Conservation (phyloP, 2,888 invertebrate genomes). For the Dasysyrphus albostriatus region DNA sequence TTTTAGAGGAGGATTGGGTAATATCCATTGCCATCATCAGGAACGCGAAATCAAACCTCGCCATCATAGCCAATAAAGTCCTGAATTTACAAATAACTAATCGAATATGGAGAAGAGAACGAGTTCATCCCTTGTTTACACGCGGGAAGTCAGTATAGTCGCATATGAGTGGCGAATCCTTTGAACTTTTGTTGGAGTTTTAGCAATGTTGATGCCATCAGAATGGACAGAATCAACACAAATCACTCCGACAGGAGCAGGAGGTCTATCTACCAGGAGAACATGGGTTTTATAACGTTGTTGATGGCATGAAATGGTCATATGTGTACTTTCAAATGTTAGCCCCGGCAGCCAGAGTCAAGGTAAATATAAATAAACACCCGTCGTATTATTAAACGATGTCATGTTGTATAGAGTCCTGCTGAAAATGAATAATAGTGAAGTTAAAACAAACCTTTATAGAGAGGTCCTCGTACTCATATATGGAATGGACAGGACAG, state of each 20-base stretch:
- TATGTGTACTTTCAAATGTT: constrained; percentile 52
- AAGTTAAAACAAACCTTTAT: background rate
- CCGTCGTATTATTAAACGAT: constrained; percentile 73
- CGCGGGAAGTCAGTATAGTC: background rate
- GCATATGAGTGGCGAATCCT: constrained; percentile 50
- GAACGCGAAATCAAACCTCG: constrained; percentile 26
- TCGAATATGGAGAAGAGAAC: constrained; percentile 45
- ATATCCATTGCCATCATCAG: constrained; percentile 27
- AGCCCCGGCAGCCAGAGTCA: constrained; percentile 14
- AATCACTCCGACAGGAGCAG: constrained; percentile 48
- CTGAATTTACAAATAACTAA: constrained; percentile 65
- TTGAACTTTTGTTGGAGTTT: constrained; percentile 66
- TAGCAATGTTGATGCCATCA: constrained; percentile 46
- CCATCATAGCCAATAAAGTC: constrained; percentile 15
- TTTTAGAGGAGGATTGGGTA: background rate
- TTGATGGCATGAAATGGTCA: constrained; percentile 68
- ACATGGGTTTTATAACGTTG: background rate
- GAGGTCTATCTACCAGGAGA: background rate
- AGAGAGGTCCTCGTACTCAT: background rate
- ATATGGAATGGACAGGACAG: background rate
- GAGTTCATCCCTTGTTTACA: constrained; percentile 66
- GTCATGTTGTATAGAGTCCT: constrained; percentile 38
- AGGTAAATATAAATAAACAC: constrained; percentile 74
- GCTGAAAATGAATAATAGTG: constrained; percentile 2
- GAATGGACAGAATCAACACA: constrained; percentile 71